Evolutionary conservation across 2,888 invertebrate species (phyloP), one percentile per base, ranked within the genome.

Genomic region (Anagyrus pseudococci): DNA sequence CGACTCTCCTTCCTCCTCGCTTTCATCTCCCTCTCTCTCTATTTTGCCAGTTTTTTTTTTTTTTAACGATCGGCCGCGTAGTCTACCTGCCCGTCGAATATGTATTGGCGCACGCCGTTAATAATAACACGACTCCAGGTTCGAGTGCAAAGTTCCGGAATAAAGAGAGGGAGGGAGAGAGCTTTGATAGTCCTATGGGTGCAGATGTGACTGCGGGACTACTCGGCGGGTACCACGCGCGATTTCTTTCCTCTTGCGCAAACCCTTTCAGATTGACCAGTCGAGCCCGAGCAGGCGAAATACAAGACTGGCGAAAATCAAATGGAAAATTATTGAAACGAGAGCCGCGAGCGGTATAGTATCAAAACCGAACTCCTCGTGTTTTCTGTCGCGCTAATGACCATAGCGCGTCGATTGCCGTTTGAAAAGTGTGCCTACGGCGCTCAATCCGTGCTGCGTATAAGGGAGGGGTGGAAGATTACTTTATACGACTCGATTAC

Each of bases 11-110:
- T n/a, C n/a, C n/a, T n/a, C n/a, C n/a, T n/a, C n/a, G n/a, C n/a
- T n/a, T n/a, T n/a, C n/a, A n/a, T n/a, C n/a, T n/a, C 66, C 62
- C 68, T 67, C 64, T 62, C 61, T 67, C 57, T 55, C 44, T 40
- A 54, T 52, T 58, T 43, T n/a, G n/a, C n/a, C n/a, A n/a, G n/a
- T n/a, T n/a, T n/a, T n/a, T n/a, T n/a, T n/a, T n/a, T n/a, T 60
- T 46, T 61, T 56, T 41, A 33, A 19, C 19, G 20, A n/a, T 29
- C 29, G 52, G 23, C 25, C 29, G 17, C 40, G 40, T 54, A 20
- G 29, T 29, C 6, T 59, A 43, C 49, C 26, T 64, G 60, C 60
- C 58, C 59, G 62, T 57, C 41, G n/a, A 22, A 26, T 19, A 26
- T 44, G 8, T 41, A 54, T 29, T 43, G 50, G 47, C 57, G 53